These are phyloP conservation scores for Cheilosia vulpina DNA, from an alignment of 2,888 invertebrate species.

Conservation along the genomic window DNA sequence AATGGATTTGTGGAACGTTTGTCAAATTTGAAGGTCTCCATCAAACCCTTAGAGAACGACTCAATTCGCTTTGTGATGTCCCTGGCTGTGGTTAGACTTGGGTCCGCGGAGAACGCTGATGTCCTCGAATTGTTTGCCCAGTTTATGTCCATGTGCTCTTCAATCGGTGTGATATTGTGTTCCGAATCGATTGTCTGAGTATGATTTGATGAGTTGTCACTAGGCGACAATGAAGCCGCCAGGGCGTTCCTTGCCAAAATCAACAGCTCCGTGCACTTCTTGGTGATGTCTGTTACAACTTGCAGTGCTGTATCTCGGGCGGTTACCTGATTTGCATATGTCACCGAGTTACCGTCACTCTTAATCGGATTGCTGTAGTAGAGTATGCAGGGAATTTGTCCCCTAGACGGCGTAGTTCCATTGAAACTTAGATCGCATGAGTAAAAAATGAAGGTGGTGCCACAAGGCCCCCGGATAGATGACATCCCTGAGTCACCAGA, in stretches of 20 bases:
- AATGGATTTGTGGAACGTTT: constrained; percentile 83
- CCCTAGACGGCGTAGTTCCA: constrained; percentile 97
- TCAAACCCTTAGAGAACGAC: constrained; percentile 83
- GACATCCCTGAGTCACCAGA: constrained; percentile 97
- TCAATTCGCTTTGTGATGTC: constrained; percentile 83
- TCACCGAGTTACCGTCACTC: constrained; percentile 77
- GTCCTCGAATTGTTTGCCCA: constrained; percentile 83
- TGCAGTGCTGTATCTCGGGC: constrained; percentile 85
- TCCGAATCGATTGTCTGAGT: constrained; percentile 84
- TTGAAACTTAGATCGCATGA: constrained; percentile 97
- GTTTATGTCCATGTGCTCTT: constrained; percentile 83
- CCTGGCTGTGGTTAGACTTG: constrained; percentile 81
- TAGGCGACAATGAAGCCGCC: constrained; percentile 84
- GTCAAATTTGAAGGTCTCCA: constrained; percentile 83
- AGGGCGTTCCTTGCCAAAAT: constrained; percentile 89
- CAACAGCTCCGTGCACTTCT: constrained; percentile 90
- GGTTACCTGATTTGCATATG: constrained; percentile 79
- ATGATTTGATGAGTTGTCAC: constrained; percentile 85
- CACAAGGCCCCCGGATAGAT: constrained; percentile 95
- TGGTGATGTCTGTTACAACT: constrained; percentile 92
- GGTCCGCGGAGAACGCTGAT: constrained; percentile 80
- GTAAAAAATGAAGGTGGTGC: constrained; percentile 94
- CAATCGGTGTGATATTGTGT: constrained; percentile 84
- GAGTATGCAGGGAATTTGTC: constrained; percentile 96
- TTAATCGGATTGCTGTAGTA: constrained; percentile 86